Evolutionary conservation across 2,888 invertebrate genomes (phyloP), one percentile per base, ranked within the genome.

Genomic region (Acholoe squamosa): DNA sequence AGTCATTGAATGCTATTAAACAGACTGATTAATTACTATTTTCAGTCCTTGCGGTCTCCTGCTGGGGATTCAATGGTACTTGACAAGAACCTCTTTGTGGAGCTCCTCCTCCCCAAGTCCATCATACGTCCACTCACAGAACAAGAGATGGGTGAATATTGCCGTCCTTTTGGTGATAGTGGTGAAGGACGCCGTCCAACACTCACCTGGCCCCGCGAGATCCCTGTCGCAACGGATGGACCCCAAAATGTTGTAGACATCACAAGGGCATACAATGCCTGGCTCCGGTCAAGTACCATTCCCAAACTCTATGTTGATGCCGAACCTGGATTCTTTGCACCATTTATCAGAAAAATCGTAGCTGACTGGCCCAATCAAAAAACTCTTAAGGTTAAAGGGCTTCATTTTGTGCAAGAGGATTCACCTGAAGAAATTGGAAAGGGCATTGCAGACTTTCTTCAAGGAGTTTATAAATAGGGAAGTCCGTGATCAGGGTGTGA

Each of bases 381-480:
- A 77, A 31, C 28, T 14, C 54, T 86, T 12, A 51, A 84, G 16
- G 91, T 88, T 1, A 76, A 54, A 80, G 91, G 91, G 14, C 16
- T 84, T 34, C 91, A 91, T 34, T 91, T 91, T 33, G 34, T 89
- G 14, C 91, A 91, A 52, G 91, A 91, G 67, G 91, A 91, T 31
- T 91, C 91, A 0, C 91, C 91, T 12, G 77, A 91, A 12, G 90
- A 89, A 12, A 91, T 91, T 43, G 91, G 91, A 19, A 31, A 84
- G 25, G 84, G 31, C 22, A 80, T 91, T 14, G 31, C 22, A 19
- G 56, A 51, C 3, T 91, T 91, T 76, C 56, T 91, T n/a, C 34
- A 33, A 86, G 90, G 34, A 22, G 84, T 90, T 14, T 89, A 89
- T 71, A 52, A 54, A 88, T 56, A 25, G 43, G 10, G 43, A 43